phyloP scores from a whole-genome alignment of 2,888 invertebrate species.

The Falcaria lacertinaria region DNA sequence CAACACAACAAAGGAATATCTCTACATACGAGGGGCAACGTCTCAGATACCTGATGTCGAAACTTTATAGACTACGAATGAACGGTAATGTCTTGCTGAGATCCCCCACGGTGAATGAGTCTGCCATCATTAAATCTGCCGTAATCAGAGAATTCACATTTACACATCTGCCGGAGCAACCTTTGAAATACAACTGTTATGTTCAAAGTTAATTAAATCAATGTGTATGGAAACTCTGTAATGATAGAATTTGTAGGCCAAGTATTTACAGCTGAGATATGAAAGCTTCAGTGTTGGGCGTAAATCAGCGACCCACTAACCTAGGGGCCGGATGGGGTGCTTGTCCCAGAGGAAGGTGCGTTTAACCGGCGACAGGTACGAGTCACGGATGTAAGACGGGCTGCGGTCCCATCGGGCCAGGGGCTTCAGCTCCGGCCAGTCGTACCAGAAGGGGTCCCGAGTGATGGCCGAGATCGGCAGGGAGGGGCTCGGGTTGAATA shows the following conservation, averaged over 20 bases:
- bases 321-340: conserved; percentile 94
- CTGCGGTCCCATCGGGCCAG: conserved; percentile 85
- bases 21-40: conserved; percentile 14
- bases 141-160: conserved; percentile 35
- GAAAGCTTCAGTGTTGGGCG: conserved; percentile 36
- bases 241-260: conserved; percentile 42
- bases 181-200: conserved; percentile 11
- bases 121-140: conserved; percentile 76
- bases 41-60: conserved; percentile 48
- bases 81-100: conserved; percentile 72
- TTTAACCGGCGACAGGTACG: conserved; percentile 94
- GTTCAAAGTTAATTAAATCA: conserved; percentile 21
- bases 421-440: conserved; percentile 89
- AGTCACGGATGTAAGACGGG: conserved; percentile 90
- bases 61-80: conserved; percentile 72
- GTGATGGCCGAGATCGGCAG: conserved; percentile 89
- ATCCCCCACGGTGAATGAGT: conserved; percentile 68
- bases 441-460: conserved; percentile 95
- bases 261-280: conserved; percentile 56
- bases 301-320: conserved; percentile 83
- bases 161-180: neutral
- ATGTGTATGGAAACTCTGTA: conserved; percentile 30
- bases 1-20: conserved; percentile 21
- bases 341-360: conserved; percentile 94
- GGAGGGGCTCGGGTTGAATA: conserved; percentile 89